Conservation (phyloP, 2,888 invertebrate genomes). For the Lepidochitona cinerea region DNA sequence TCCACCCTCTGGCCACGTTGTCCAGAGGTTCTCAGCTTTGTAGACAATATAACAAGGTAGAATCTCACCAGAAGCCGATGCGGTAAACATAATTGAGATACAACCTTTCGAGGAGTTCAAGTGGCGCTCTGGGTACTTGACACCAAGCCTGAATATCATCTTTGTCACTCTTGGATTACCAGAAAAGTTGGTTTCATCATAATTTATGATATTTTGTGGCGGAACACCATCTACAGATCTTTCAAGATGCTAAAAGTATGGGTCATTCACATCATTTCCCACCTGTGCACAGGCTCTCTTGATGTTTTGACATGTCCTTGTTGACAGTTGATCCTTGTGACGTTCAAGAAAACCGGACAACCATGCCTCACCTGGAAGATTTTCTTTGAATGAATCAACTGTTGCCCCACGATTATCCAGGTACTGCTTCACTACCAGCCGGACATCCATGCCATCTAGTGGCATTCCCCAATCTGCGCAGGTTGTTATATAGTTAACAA, state of each 20-base stretch:
- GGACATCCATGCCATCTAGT: conserved; percentile 13
- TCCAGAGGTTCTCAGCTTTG: conserved; percentile 68
- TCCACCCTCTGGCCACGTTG: conserved; percentile 69
- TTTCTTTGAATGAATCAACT: conserved; percentile 1
- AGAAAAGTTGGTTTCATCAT: conserved; percentile 64
- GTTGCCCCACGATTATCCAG: conserved; percentile 5
- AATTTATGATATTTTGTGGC: conserved; percentile 55
- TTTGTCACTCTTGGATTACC: conserved; percentile 63
- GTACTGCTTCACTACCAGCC: conserved; percentile 14
- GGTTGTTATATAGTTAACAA: conserved; percentile 7
- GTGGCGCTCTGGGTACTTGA: conserved; percentile 59
- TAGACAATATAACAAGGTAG: conserved; percentile 70
- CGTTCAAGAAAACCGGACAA: conserved; percentile 1
- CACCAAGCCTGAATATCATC: not conserved
- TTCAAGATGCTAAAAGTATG: not conserved
- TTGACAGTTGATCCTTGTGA: not conserved
- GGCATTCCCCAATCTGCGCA: conserved; percentile 22
- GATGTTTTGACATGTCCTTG: conserved; percentile 3
- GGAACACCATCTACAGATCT: conserved; percentile 9
- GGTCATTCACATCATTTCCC: not conserved
- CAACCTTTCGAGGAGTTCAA: conserved; percentile 62
- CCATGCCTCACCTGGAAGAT: conserved; percentile 3
- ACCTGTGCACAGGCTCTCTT: not conserved
- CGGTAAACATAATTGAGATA: conserved; percentile 67
- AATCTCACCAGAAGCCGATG: conserved; percentile 61